These are phyloP conservation scores for Phaethornis superciliosus DNA, from an alignment of 2,113 vertebrate genomes.

Conservation along the genomic window DNA sequence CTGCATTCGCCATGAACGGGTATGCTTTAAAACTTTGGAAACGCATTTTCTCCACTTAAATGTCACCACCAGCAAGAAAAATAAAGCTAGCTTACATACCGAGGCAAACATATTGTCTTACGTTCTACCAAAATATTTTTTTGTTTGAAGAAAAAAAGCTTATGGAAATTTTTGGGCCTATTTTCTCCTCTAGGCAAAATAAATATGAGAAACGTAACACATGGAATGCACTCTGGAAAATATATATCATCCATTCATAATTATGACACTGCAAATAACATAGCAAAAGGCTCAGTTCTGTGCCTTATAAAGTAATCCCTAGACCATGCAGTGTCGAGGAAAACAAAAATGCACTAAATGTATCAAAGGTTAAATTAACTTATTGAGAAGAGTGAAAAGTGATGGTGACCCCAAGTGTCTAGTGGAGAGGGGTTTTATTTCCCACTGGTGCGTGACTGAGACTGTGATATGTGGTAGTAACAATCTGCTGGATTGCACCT, in stretches of 20 bases:
- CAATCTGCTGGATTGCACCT: constrained; percentile 89
- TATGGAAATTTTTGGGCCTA: constrained; percentile 28
- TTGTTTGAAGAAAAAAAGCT: constrained; percentile 48
- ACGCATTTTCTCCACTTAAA: constrained; percentile 18
- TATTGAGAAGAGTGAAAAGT: neutral
- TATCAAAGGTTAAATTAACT: constrained; percentile 38
- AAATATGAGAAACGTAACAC: constrained; percentile 54
- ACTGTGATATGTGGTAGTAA: constrained; percentile 72
- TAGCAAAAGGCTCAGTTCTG: constrained; percentile 30
- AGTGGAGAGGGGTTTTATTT: constrained; percentile 44
- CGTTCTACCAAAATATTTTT: constrained; percentile 32
- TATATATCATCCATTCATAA: neutral
- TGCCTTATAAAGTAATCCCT: constrained; percentile 31
- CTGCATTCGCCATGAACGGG: neutral
- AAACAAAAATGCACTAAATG: constrained; percentile 35
- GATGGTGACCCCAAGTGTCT: neutral
- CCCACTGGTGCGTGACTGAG: constrained; percentile 57
- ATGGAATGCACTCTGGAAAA: constrained; percentile 75
- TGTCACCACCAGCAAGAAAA: constrained; percentile 49
- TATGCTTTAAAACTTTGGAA: constrained; percentile 6
- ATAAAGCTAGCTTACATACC: constrained; percentile 15
- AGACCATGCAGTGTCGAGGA: neutral
- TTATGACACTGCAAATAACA: constrained; percentile 32
- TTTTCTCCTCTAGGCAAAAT: constrained; percentile 59
- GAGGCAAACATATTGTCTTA: neutral